These are phyloP conservation scores for Scrobipalpa atriplicella DNA, from an alignment of 2,888 invertebrate species.

Conservation along the genomic window DNA sequence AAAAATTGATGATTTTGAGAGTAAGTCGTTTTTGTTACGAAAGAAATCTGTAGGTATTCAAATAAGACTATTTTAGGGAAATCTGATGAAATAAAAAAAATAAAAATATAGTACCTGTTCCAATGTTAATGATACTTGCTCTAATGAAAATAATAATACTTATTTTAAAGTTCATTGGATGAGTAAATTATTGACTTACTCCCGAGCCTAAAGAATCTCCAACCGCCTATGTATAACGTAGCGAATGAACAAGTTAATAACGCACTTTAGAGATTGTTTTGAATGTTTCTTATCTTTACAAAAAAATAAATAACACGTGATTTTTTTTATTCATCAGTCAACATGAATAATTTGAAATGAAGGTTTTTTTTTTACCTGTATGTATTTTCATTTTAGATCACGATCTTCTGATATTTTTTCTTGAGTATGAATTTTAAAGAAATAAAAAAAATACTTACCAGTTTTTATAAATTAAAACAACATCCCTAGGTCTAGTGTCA, in stretches of 20 bases:
- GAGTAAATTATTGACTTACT: slow-evolving; percentile 5
- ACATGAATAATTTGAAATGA: too few species aligned
- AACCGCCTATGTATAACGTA: slow-evolving; percentile 16
- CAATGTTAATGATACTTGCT: neutral
- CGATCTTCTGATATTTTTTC: too few species aligned
- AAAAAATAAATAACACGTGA: too few species aligned
- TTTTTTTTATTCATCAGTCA: too few species aligned
- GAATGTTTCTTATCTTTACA: neutral
- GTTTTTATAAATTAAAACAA: too few species aligned
- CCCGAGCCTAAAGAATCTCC: slow-evolving; percentile 14
- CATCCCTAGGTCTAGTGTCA: neutral
- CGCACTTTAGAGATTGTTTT: neutral
- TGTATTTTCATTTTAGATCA: too few species aligned
- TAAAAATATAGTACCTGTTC: slow-evolving; percentile 3
- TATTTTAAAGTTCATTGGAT: neutral
- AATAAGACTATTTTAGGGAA: too few species aligned
- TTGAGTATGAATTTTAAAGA: too few species aligned
- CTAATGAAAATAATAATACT: neutral
- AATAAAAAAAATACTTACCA: too few species aligned
- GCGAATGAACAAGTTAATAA: neutral
- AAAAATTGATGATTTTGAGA: slow-evolving; percentile 14
- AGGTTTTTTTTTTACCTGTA: too few species aligned
- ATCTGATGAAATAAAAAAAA: neutral
- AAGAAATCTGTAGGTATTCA: neutral
- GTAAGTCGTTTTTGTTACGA: slow-evolving; percentile 12